Evolutionary conservation across 2,888 invertebrate species (phyloP).

Genomic region (Eurytoma adleriae): DNA sequence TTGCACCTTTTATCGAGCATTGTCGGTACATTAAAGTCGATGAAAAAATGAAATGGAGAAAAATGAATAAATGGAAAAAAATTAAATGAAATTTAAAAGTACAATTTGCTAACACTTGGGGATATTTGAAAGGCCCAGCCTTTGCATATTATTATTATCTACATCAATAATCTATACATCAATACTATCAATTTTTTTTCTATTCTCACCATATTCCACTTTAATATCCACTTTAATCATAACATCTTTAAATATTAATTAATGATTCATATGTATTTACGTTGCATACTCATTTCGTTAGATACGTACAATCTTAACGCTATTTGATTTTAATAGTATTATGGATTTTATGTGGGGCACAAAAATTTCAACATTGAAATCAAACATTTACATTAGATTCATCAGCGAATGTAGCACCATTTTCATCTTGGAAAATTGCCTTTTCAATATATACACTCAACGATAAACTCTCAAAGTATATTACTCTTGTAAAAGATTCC

Average conservation of each 20-base stretch:
- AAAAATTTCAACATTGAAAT: conserved; percentile 9
- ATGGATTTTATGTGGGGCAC: not conserved
- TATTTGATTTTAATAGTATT: not conserved
- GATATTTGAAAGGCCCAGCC: conserved; percentile 45
- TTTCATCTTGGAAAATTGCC: too few relatives aligned
- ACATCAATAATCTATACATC: conserved; percentile 47
- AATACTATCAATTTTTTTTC: conserved; percentile 41
- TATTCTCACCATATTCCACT: not conserved
- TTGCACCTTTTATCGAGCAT: conserved; percentile 28
- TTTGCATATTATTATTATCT: conserved; percentile 42
- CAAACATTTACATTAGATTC: not conserved
- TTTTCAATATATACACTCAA: too few relatives aligned
- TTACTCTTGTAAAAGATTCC: too few relatives aligned
- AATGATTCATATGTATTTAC: conserved; percentile 23
- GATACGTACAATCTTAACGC: conserved; percentile 37
- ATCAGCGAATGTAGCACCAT: not conserved
- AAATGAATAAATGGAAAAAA: not conserved
- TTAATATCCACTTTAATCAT: not conserved
- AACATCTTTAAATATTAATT: not conserved
- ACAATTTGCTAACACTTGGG: not conserved
- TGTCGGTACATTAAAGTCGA: conserved; percentile 5
- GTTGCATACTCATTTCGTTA: conserved; percentile 39
- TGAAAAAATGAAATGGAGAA: conserved; percentile 16
- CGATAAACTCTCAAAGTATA: too few relatives aligned
- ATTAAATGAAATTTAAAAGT: not conserved